phyloP scores from a whole-genome alignment of 2,888 invertebrate species.

The Mythimna pallens region DNA sequence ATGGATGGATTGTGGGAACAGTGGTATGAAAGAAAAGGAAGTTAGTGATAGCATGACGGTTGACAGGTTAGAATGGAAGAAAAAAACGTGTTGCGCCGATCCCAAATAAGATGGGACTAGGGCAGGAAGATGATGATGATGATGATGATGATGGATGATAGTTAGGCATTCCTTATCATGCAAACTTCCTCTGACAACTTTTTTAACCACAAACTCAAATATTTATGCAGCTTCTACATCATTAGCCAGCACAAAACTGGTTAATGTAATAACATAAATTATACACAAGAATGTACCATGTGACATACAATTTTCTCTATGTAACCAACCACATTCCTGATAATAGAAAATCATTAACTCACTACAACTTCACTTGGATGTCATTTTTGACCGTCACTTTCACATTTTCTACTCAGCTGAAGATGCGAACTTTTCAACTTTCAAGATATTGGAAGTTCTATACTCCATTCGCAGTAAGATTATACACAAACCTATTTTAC shows the following conservation, averaged over 20 bases:
- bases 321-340: constrained; percentile 27
- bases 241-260: not conserved
- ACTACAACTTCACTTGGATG: constrained; percentile 18
- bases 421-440: constrained; percentile 15
- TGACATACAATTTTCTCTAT: constrained; percentile 13
- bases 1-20: too few species aligned
- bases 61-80: too few species aligned
- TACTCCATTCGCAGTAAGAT: too few species aligned
- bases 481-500: too few species aligned
- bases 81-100: too few species aligned
- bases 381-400: constrained; percentile 41
- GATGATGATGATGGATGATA: too few species aligned
- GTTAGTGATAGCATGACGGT: too few species aligned
- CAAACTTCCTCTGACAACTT: not conserved
- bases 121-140: too few species aligned
- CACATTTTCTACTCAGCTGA: constrained; percentile 34
- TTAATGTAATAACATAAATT: constrained; percentile 14
- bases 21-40: too few species aligned
- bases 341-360: constrained; percentile 35
- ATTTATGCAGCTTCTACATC: not conserved
- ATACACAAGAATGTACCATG: constrained; percentile 3
- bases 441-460: not conserved
- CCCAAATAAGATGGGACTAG: too few species aligned
- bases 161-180: not conserved
- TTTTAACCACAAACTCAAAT: not conserved